Percentiles rank a stretch among this genome's conserved stretches.
These are phyloP conservation scores for Ectobius pallidus DNA, from an alignment of 2,888 invertebrate species.

Conservation along the genomic window DNA sequence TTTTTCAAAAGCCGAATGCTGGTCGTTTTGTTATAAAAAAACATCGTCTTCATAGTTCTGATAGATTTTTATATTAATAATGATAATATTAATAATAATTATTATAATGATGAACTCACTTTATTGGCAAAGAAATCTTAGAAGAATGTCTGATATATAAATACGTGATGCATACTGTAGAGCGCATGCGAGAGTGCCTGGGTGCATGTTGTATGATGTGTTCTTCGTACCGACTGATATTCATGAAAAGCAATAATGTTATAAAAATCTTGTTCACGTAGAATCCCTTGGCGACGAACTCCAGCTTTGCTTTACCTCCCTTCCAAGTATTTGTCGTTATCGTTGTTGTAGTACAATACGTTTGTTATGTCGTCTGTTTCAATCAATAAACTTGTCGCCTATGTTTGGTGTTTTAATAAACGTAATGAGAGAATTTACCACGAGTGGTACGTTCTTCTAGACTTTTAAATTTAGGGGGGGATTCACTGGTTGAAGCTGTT, in stretches of 20 bases:
- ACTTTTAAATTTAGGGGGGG: not conserved
- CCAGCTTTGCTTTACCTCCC: not conserved
- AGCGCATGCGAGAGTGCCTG: constrained; percentile 20
- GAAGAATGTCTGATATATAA: constrained; percentile 18
- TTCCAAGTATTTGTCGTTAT: not conserved
- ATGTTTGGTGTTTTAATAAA: not conserved
- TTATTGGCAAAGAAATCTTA: constrained; percentile 3
- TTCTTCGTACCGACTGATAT: constrained; percentile 43
- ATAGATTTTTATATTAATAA: constrained; percentile 36
- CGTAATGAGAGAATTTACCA: not conserved
- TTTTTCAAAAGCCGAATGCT: constrained; percentile 40
- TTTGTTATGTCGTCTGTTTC: not conserved
- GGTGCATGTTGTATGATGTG: constrained; percentile 31
- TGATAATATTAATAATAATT: constrained; percentile 19
- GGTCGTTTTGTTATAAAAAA: constrained; percentile 34
- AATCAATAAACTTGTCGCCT: not conserved
- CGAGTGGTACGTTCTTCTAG: not conserved
- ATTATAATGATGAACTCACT: constrained; percentile 13
- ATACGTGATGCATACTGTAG: constrained; percentile 12
- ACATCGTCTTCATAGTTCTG: constrained; percentile 33
- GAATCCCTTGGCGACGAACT: not conserved
- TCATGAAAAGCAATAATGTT: constrained; percentile 43
- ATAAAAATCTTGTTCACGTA: constrained; percentile 19
- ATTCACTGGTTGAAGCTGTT: too few relatives aligned
- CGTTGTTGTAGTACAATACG: not conserved